phyloP scores from a whole-genome alignment of 2,113 vertebrate genomes.

The Aplodontia rufa region DNA sequence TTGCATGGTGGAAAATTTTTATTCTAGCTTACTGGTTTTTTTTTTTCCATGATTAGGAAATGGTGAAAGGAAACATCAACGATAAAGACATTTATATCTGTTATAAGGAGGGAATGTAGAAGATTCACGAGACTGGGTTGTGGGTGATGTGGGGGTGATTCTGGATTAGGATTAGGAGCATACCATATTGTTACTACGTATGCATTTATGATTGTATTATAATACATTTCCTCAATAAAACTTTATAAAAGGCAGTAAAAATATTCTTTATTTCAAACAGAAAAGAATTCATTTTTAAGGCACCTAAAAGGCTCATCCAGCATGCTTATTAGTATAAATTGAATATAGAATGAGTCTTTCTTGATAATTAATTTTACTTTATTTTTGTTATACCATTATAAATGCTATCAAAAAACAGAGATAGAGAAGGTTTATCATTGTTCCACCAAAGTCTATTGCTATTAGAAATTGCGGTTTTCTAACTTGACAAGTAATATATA shows the following conservation, averaged over 20 bases:
- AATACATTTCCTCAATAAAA: too few relatives aligned
- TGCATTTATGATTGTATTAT: too few relatives aligned
- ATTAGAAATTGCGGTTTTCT: neutral
- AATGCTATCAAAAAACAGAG: neutral
- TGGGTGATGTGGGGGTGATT: too few relatives aligned
- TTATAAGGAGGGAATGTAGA: too few relatives aligned
- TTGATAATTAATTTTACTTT: neutral
- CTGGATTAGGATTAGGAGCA: too few relatives aligned
- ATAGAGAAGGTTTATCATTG: neutral
- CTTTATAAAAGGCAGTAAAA: too few relatives aligned
- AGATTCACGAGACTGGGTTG: too few relatives aligned
- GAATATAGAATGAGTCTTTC: neutral
- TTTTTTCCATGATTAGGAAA: constrained; percentile 18
- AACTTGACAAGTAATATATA: neutral
- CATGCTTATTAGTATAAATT: neutral
- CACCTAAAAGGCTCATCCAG: neutral
- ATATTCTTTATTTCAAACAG: neutral
- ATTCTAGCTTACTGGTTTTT: neutral
- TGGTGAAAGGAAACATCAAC: neutral
- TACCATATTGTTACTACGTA: too few relatives aligned
- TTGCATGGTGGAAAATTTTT: constrained; percentile 20
- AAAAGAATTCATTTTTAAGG: neutral
- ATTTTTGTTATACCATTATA: neutral
- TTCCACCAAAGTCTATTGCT: neutral
- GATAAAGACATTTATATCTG: constrained; percentile 27